Base-by-base conservation (phyloP, 2,113 vertebrate species). In the Podarcis cretensis region DNA sequence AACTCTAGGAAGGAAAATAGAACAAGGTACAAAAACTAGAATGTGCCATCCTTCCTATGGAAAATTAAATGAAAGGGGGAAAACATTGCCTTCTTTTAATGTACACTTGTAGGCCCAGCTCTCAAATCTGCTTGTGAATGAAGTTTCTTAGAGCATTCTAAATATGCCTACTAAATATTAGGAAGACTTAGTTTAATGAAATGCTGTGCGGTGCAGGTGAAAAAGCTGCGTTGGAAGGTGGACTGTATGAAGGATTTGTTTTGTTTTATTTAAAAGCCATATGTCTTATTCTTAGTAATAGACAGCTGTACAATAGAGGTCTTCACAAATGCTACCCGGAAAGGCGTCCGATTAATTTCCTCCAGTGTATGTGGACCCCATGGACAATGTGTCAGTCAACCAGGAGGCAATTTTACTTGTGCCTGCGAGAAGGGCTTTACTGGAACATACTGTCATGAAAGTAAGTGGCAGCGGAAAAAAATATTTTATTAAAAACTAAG, bases 361-460 rank as follows among this genome's bases (percentile, higher is more conserved):
- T 98, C 98, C n/a, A 98, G 97, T 0, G 98, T 99, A 75, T 99
- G 99, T 25, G 98, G 99, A 5, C 98, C 98, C 21, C 98, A 98
- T 3, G 99, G 99, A 18, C 98, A 82, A 80, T 99, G 99, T 43
- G 95, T 99, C 86, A 99, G 98, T 93, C 98, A 97, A 86, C 98
- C 98, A 0, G 98, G 97, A 20, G 98, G 98, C 65, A 99, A 99
- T 96, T 99, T 99, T 94, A 98, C 98, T 91, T 99, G 99, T 88
- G 96, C 98, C 86, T 99, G 99, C 40, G 97, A 98, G 43, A 96
- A 96, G 18, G 99, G 99, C 82, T 99, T 99, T 95, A 99, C 98
- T 2, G 99, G 99, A 87, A 95, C 95, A 81, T 99, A 99, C 95
- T 99, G 99, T 95, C 99, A 99, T 6, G 98, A 99, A 96, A 99